phyloP scores from a whole-genome alignment of 2,888 invertebrate genomes.

The Halictus quadricinctus region DNA sequence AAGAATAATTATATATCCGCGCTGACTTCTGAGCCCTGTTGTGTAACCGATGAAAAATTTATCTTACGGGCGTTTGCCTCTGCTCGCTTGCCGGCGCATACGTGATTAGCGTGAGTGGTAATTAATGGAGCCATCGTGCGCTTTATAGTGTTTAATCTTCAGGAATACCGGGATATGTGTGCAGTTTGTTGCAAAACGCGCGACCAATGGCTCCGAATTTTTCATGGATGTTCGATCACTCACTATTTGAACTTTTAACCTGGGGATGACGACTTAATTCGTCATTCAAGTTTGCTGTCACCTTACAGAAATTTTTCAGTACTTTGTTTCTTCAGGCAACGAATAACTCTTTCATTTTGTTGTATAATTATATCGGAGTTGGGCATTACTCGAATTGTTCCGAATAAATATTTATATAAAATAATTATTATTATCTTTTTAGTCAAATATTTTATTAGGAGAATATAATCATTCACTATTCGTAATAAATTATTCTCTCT shows the following conservation, averaged over 20 bases:
- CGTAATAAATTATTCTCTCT: too few relatives aligned
- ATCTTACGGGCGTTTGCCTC: background rate
- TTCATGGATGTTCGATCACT: background rate
- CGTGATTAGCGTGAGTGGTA: background rate
- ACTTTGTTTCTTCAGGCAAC: too few relatives aligned
- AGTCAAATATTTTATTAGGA: too few relatives aligned
- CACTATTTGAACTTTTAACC: background rate
- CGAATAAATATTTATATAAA: too few relatives aligned
- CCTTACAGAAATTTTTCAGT: too few relatives aligned
- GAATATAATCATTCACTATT: too few relatives aligned
- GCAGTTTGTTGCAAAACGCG: background rate
- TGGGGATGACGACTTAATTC: too few relatives aligned
- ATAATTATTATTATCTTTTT: too few relatives aligned
- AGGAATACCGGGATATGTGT: background rate
- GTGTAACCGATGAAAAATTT: background rate
- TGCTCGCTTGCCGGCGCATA: background rate
- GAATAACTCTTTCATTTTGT: too few relatives aligned
- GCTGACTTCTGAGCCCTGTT: background rate
- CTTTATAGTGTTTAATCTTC: background rate
- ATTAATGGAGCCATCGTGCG: background rate
- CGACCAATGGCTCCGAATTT: background rate
- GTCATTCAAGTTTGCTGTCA: too few relatives aligned
- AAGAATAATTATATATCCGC: slow-evolving; percentile 28
- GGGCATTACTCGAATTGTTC: too few relatives aligned
- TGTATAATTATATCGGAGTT: too few relatives aligned